These are phyloP conservation scores for Globodera ellingtonae DNA, from an alignment of 1,140 invertebrate genomes.

Conservation along the genomic window DNA sequence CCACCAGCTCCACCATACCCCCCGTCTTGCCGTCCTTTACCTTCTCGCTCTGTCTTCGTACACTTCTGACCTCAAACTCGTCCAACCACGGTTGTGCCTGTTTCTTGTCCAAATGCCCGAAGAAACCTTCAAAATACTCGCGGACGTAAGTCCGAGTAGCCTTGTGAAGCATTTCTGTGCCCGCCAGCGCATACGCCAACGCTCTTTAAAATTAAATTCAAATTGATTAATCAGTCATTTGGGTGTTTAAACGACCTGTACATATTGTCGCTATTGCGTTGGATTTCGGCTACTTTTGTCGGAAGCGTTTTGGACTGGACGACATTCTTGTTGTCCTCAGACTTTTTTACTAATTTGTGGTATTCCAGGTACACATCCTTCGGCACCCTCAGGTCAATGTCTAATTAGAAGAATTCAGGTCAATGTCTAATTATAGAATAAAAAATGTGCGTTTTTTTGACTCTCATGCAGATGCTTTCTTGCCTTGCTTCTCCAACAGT, in stretches of 20 bases:
- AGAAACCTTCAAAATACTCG: not conserved
- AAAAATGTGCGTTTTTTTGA: too few species aligned
- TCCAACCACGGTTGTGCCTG: not conserved
- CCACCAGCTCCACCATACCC: not conserved
- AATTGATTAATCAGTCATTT: not conserved
- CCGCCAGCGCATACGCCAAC: not conserved
- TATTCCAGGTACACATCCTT: not conserved
- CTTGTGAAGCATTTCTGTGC: not conserved
- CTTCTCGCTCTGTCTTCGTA: not conserved
- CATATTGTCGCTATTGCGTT: not conserved
- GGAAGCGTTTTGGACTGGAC: not conserved
- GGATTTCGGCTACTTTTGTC: not conserved
- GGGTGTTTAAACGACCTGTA: not conserved
- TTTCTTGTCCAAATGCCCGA: not conserved
- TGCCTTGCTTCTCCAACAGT: not conserved
- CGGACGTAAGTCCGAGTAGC: not conserved
- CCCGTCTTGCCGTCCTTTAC: not conserved
- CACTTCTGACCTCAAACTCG: not conserved
- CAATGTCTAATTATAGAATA: not conserved
- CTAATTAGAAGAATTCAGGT: not conserved
- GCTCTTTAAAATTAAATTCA: not conserved
- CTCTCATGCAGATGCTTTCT: not conserved
- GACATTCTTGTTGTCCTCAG: not conserved
- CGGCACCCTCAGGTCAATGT: not conserved
- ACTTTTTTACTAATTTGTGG: not conserved